Base-by-base conservation (phyloP, 2,113 vertebrate species). In the Gadus macrocephalus region DNA sequence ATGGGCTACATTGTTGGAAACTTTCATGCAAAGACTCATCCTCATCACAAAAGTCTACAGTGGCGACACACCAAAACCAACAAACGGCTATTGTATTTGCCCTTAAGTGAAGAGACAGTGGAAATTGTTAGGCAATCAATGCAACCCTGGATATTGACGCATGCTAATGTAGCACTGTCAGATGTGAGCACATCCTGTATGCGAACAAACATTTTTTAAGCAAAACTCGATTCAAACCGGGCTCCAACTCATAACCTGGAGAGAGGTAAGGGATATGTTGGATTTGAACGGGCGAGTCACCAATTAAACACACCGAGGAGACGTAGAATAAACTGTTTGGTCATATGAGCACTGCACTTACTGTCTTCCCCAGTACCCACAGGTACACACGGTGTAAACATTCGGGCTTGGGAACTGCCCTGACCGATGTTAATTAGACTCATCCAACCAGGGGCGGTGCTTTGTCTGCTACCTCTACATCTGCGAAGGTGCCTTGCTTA, bases 81-180 rank as follows among this genome's bases (percentile, higher is more conserved):
- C 64, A 64, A 75, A 76, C 60, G 22, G 71, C 31, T 60, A 2
- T 81, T 64, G 71, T 60, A 68, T 73, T 70, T 80, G 76, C 71
- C 81, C 61, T 0, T 22, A 71, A 59, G 75, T 71, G 76, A 72
- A 79, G 19, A 79, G 22, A 65, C 78, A 80, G 79, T 81, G 81
- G 78, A 87, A 87, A 89, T 85, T 62, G 74, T 49, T 67, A 63
- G 55, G 60, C 72, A 79, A 75, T 58, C 38, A 15, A 70, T 31
- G 72, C 83, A 83, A 86, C 81, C 74, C 85, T 86, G 79, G 53
- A 78, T 31, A 66, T 65, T 75, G 73, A 82, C 75, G 65, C 83
- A 78, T 16, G n/a, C 55, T 58, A 16, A 58, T 17, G n/a, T 17
- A 58, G 16, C 55, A 17, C 55, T 17, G 55, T 58, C 15, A 58